Evolutionary conservation across 1,140 invertebrate species (phyloP).

Genomic region (Aricia agestis): DNA sequence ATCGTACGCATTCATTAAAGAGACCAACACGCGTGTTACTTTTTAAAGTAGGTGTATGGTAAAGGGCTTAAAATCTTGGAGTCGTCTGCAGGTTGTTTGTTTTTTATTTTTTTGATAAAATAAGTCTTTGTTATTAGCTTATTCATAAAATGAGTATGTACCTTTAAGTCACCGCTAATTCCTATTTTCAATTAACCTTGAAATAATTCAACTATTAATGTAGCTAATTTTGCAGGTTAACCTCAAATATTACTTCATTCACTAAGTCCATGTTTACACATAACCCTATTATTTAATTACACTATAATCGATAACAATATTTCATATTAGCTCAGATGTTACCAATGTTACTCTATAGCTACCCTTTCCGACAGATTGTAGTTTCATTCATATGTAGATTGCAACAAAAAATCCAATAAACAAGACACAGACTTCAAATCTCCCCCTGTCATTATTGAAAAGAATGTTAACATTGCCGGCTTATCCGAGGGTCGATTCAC

Average conservation of each 20-base stretch:
- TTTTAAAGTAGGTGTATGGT: constrained; percentile 47
- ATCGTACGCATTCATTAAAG: constrained; percentile 71
- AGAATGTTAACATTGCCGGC: constrained; percentile 72
- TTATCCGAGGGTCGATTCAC: constrained; percentile 70
- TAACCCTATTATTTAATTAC: constrained; percentile 7
- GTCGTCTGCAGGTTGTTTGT: constrained; percentile 29
- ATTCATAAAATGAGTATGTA: no score
- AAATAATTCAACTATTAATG: no score
- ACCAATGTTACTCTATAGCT: constrained; percentile 42
- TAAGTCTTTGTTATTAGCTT: no score
- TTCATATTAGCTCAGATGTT: constrained; percentile 15
- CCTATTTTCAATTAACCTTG: no score
- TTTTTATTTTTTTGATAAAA: not conserved
- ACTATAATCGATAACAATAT: not conserved
- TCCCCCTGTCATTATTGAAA: constrained; percentile 73
- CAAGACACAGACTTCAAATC: constrained; percentile 61
- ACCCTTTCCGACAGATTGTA: constrained; percentile 55
- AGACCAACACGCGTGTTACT: constrained; percentile 60
- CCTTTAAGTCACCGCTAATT: no score
- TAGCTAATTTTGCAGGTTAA: no score
- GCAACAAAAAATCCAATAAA: constrained; percentile 76
- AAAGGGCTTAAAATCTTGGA: constrained; percentile 38
- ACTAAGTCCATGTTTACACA: not conserved
- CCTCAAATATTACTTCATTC: no score
- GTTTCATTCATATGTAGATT: constrained; percentile 72